phyloP scores from a whole-genome alignment of 2,888 invertebrate genomes.

The Aphidius colemani region DNA sequence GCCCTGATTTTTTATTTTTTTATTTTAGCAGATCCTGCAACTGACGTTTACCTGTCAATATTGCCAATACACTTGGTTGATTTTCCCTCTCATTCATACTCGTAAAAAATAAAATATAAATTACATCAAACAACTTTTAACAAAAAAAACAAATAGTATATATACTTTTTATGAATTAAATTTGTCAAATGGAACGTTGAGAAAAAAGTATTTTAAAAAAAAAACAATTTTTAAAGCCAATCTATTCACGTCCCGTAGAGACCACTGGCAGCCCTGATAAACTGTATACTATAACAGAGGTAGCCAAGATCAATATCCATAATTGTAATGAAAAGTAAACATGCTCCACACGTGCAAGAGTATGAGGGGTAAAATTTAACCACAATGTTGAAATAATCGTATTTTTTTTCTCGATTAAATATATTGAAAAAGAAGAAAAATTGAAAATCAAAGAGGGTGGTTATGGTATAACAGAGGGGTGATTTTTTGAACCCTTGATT shows the following conservation, averaged over 20 bases:
- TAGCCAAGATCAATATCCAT: constrained; percentile 27
- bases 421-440: constrained; percentile 14
- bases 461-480: too few relatives aligned
- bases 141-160: background rate
- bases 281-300: constrained; percentile 1
- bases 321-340: constrained; percentile 30
- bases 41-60: constrained; percentile 19
- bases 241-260: constrained; percentile 22
- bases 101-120: too few relatives aligned
- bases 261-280: constrained; percentile 18
- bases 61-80: constrained; percentile 6
- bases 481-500: too few relatives aligned
- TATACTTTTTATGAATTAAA: too few relatives aligned
- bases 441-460: background rate
- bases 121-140: too few relatives aligned
- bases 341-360: constrained; percentile 26
- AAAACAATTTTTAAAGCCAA: constrained; percentile 29
- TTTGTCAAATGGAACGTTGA: constrained; percentile 7
- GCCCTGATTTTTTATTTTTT: too few relatives aligned
- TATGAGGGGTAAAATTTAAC: constrained; percentile 14
- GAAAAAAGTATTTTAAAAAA: background rate
- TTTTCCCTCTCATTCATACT: too few relatives aligned
- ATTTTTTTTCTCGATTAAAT: constrained; percentile 21
- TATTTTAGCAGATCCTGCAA: constrained; percentile 4
- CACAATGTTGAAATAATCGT: constrained; percentile 18